Conservation (phyloP, 2,113 vertebrate genomes). For the Enhydra lutris region DNA sequence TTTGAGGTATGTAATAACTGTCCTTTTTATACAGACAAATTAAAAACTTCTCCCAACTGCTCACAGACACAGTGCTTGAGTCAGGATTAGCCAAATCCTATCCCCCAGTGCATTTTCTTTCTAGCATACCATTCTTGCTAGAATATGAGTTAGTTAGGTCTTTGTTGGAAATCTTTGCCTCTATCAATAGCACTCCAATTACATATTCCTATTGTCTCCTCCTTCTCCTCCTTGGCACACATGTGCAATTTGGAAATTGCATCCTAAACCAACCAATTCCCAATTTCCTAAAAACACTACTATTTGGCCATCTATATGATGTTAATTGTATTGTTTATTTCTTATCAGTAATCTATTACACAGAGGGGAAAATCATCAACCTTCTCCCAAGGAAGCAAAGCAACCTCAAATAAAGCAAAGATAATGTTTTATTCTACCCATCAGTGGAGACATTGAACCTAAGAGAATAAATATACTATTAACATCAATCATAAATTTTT, state of each 20-base stretch:
- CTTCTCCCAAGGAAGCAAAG: background rate
- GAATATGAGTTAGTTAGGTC: background rate
- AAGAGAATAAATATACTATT: slow-evolving; percentile 1
- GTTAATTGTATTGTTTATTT: background rate
- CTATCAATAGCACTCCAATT: background rate
- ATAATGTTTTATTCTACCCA: background rate
- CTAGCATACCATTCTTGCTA: accelerated
- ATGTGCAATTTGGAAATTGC: background rate
- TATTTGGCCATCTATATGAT: background rate
- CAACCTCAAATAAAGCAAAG: background rate
- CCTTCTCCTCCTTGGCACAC: background rate
- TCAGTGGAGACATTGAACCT: background rate
- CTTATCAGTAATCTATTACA: background rate
- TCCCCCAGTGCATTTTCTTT: background rate
- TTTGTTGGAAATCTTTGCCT: background rate
- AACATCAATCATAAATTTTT: background rate
- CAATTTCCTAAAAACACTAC: background rate
- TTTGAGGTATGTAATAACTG: background rate
- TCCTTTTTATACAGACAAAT: background rate
- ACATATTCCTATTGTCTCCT: background rate
- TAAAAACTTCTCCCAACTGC: background rate
- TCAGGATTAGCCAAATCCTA: background rate
- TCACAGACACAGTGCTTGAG: background rate
- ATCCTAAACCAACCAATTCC: background rate
- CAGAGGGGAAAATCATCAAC: background rate